Evolutionary conservation across 2,113 vertebrate genomes (phyloP).

Genomic region (Channa maculata): DNA sequence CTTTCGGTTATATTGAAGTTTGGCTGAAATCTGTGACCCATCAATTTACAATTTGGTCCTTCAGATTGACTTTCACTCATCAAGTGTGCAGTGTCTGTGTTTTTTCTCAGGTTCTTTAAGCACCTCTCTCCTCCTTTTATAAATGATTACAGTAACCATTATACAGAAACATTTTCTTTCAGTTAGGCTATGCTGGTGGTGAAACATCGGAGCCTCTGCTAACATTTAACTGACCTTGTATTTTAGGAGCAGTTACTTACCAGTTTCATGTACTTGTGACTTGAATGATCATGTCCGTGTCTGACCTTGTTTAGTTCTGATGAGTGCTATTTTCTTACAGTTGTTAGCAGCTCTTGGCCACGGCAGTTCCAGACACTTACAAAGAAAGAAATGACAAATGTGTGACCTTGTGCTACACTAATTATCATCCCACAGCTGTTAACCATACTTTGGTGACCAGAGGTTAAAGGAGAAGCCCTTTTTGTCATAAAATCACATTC

Average conservation of each 20-base stretch:
- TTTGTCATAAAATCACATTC: constrained; percentile 14
- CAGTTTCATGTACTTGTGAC: constrained; percentile 41
- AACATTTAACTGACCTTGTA: constrained; percentile 60
- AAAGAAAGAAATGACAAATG: constrained; percentile 7
- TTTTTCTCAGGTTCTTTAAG: constrained; percentile 53
- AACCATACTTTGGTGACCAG: constrained; percentile 18
- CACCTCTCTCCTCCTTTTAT: constrained; percentile 21
- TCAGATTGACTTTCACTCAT: constrained; percentile 47
- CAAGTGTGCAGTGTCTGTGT: constrained; percentile 52
- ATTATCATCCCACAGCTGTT: constrained; percentile 41
- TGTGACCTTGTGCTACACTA: constrained; percentile 34
- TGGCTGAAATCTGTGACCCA: constrained; percentile 45
- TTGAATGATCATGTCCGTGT: constrained; percentile 28
- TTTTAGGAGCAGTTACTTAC: constrained; percentile 60
- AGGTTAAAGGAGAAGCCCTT: constrained; percentile 18
- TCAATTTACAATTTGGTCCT: constrained; percentile 38
- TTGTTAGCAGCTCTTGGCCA: constrained; percentile 19
- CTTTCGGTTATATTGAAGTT: constrained; percentile 37
- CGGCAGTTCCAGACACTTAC: constrained; percentile 12
- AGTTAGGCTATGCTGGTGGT: constrained; percentile 15
- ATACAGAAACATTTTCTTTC: constrained; percentile 42
- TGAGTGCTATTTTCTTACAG: constrained; percentile 45
- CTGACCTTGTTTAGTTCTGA: constrained; percentile 47
- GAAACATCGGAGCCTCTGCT: constrained; percentile 33
- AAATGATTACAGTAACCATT: constrained; percentile 39